Evolutionary conservation across 1,140 invertebrate genomes (phyloP).

Genomic region (Batillaria attramentaria): DNA sequence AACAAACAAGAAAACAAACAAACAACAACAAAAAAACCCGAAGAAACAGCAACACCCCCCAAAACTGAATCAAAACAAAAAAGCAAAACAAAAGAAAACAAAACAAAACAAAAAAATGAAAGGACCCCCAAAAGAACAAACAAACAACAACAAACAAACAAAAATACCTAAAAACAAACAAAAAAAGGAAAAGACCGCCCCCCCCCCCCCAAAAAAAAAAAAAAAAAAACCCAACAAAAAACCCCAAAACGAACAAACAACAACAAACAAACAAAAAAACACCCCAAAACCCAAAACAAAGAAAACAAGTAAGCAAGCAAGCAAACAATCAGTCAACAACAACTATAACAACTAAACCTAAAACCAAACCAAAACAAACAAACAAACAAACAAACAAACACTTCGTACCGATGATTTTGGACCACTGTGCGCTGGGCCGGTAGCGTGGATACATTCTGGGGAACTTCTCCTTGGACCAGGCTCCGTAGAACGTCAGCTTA

Average conservation of each 20-base stretch:
- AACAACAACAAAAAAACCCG: too few species aligned
- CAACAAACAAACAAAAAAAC: not conserved
- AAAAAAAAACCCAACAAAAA: constrained; percentile 1
- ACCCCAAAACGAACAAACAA: not conserved
- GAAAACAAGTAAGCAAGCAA: too few species aligned
- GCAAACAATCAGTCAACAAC: not conserved
- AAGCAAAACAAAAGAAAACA: too few species aligned
- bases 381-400: not conserved
- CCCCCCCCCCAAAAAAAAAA: not conserved
- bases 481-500: constrained; percentile 87
- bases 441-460: constrained; percentile 93
- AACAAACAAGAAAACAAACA: too few species aligned
- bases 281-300: too few species aligned
- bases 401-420: constrained; percentile 90
- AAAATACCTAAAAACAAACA: not conserved
- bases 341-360: constrained; percentile 72
- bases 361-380: not conserved
- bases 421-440: constrained; percentile 92
- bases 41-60: too few species aligned
- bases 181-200: not conserved
- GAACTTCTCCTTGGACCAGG: constrained; percentile 90
- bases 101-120: too few species aligned
- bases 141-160: too few species aligned
- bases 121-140: too few species aligned
- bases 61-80: too few species aligned